A percentile compares a stretch with the other conserved stretches of the same genome.
phyloP scores from a whole-genome alignment of 2,888 invertebrate species.

The Ormyrus nitidulus region DNA sequence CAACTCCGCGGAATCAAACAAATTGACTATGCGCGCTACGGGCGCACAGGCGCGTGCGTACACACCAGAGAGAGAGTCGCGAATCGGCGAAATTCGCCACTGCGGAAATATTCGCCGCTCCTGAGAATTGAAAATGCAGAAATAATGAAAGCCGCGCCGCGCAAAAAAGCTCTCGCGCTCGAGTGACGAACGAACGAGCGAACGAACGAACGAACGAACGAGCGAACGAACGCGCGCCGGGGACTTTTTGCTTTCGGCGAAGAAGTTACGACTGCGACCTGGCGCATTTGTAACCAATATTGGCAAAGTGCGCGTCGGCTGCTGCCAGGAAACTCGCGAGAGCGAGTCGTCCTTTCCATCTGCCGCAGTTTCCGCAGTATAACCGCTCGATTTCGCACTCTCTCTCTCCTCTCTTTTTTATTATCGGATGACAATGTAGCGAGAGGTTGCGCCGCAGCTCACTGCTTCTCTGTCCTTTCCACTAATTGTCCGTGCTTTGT shows the following conservation, averaged over 20 bases:
- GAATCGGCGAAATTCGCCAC: no score
- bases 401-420: conserved; percentile 19
- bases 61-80: no score
- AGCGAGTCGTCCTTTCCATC: conserved; percentile 31
- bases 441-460: background rate
- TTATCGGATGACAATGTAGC: conserved; percentile 42
- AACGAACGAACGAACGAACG: background rate
- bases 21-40: no score
- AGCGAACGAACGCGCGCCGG: background rate
- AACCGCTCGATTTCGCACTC: background rate
- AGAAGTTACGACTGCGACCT: conserved; percentile 33
- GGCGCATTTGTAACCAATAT: conserved; percentile 58
- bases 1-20: no score
- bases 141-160: conserved; percentile 15
- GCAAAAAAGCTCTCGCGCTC: no score
- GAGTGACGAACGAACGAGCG: background rate
- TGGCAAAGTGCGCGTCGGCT: conserved; percentile 55
- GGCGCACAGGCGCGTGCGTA: no score
- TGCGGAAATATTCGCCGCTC: background rate
- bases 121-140: conserved; percentile 23
- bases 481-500: conserved; percentile 12
- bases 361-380: conserved; percentile 40
- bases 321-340: conserved; percentile 55
- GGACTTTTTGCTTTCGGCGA: conserved; percentile 8
- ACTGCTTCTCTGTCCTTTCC: background rate